phyloP scores from a whole-genome alignment of 2,888 invertebrate species.

The Acronicta alni region DNA sequence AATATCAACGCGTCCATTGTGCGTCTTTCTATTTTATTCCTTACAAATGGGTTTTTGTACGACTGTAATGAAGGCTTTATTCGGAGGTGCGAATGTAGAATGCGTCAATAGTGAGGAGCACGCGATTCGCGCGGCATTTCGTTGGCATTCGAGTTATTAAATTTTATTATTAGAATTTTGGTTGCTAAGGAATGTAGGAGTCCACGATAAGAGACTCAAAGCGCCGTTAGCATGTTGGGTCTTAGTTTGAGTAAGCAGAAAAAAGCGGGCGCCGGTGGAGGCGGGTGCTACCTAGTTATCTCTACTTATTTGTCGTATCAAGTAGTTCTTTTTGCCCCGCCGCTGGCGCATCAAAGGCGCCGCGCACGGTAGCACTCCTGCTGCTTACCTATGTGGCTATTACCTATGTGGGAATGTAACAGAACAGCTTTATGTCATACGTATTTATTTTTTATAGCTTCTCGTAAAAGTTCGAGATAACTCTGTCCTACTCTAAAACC shows the following conservation, averaged over 20 bases:
- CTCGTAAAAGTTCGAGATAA: constrained; percentile 68
- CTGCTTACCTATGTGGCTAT: too few species aligned
- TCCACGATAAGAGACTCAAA: constrained; percentile 69
- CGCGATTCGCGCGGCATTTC: constrained; percentile 61
- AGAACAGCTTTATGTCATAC: constrained; percentile 65
- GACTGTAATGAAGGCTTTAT: constrained; percentile 86
- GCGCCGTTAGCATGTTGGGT: constrained; percentile 67
- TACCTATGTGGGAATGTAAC: constrained; percentile 77
- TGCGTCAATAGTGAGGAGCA: constrained; percentile 66
- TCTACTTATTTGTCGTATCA: constrained; percentile 87
- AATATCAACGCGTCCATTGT: constrained; percentile 84
- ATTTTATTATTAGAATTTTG: constrained; percentile 53
- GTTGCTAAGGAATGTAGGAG: constrained; percentile 31
- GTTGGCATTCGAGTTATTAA: constrained; percentile 51
- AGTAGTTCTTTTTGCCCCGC: constrained; percentile 77
- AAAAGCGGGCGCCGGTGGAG: constrained; percentile 79
- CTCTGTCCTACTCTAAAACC: constrained; percentile 56
- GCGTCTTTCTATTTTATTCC: constrained; percentile 80
- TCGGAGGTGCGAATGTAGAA: constrained; percentile 83
- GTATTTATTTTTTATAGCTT: constrained; percentile 74
- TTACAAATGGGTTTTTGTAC: constrained; percentile 84
- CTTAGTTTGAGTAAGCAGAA: constrained; percentile 77
- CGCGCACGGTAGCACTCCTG: constrained; percentile 82
- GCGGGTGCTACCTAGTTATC: constrained; percentile 80
- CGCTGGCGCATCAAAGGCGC: constrained; percentile 79